Evolutionary conservation across 1,140 invertebrate genomes (phyloP).

Genomic region (Plectrocnemia conspersa): DNA sequence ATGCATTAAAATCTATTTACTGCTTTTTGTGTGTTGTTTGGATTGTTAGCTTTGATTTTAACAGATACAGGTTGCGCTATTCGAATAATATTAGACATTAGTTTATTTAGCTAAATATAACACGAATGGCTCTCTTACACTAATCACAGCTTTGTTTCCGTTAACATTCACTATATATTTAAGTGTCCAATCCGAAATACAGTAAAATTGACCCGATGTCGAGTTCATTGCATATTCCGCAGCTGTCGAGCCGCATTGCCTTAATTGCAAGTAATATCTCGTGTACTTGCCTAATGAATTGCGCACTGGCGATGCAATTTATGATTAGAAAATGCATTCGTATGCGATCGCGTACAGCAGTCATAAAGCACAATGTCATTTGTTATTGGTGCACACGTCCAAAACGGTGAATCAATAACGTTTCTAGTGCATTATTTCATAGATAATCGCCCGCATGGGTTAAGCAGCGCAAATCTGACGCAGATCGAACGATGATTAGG

Average conservation of each 20-base stretch:
- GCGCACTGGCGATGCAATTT: conserved; percentile 12
- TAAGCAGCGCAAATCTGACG: no score
- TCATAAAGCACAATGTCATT: conserved; percentile 12
- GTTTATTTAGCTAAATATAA: no score
- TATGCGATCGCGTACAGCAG: conserved; percentile 9
- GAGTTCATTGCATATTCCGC: conserved; percentile 17
- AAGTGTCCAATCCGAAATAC: no score
- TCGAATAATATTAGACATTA: no score
- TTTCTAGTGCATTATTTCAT: not conserved
- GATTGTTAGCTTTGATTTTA: no score
- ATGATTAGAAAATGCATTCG: conserved; percentile 21
- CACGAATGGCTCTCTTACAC: no score
- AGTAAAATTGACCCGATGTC: not conserved
- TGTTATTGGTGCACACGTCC: conserved; percentile 13
- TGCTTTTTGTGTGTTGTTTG: no score
- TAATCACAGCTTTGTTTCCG: no score
- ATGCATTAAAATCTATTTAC: no score
- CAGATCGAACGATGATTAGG: no score
- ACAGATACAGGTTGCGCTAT: no score
- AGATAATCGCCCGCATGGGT: not conserved
- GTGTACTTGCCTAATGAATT: conserved; percentile 26
- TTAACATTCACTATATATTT: no score
- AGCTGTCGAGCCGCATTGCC: conserved; percentile 18
- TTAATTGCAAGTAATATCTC: conserved; percentile 25
- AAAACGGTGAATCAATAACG: conserved; percentile 17